A percentile compares a stretch with the other conserved stretches of the same genome.
Conservation (phyloP, 2,888 invertebrate species). For the Doris montereyensis region DNA sequence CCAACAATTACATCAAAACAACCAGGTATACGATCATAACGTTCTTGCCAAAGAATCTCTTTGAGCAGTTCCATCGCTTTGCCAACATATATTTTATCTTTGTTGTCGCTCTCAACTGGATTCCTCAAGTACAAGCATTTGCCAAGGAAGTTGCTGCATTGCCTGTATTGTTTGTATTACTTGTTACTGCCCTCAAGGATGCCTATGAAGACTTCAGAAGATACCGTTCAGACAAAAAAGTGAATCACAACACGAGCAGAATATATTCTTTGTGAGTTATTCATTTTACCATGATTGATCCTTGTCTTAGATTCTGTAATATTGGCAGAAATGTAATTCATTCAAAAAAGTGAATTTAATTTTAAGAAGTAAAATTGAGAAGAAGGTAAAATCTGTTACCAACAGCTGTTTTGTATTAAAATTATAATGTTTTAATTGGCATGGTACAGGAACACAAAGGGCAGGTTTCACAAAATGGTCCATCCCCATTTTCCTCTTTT, state of each 20-base stretch:
- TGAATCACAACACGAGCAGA: slow-evolving; percentile 93
- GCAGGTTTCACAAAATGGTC: no score
- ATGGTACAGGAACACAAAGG: no score
- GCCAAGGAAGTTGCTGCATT: slow-evolving; percentile 96
- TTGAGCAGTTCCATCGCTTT: slow-evolving; percentile 97
- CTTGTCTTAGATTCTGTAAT: no score
- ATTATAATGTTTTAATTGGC: no score
- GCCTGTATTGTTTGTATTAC: slow-evolving; percentile 93
- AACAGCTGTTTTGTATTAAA: no score
- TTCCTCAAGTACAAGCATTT: slow-evolving; percentile 88
- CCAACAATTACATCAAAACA: slow-evolving; percentile 65
- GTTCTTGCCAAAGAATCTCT: slow-evolving; percentile 94
- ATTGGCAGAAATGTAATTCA: no score
- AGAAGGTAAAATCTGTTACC: no score
- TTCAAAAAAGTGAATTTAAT: no score
- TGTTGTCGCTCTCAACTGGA: slow-evolving; percentile 96
- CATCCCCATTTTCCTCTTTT: no score
- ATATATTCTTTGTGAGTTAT: slow-evolving; percentile 92
- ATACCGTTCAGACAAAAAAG: slow-evolving; percentile 90
- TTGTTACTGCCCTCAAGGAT: slow-evolving; percentile 95
- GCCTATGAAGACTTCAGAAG: slow-evolving; percentile 93
- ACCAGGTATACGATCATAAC: slow-evolving; percentile 89
- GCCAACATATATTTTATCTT: slow-evolving; percentile 98
- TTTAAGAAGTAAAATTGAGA: no score
- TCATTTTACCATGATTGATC: no score